Evolutionary conservation across 1,140 invertebrate genomes (phyloP), one percentile per base, ranked within the genome.

Genomic region (Ips typographus): DNA sequence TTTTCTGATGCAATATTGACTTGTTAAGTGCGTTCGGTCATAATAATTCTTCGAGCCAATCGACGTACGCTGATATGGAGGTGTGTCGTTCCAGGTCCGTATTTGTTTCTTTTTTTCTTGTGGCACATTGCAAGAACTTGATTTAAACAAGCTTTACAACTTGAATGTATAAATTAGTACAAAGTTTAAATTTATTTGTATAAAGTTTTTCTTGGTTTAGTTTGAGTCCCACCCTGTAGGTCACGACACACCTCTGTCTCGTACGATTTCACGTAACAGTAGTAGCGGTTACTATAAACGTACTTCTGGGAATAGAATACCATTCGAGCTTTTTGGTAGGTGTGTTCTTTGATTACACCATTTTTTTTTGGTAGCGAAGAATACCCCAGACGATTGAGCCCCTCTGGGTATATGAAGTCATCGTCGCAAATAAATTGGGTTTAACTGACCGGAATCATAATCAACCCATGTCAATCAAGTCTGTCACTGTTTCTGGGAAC

Each of bases 1-100:
- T 4, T 47, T 53, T 57, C 53, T 65, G 64, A 65, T 65, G 55
- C 52, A 65, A 65, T 57, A 57, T 65, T 40, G 5, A 43, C 22
- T 52, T 47, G 41, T 65, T 55, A 42, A 51, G 36, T 65, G 47
- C 6, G 36, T 55, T 51, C 7, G n/a, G n/a, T n/a, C n/a, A 7
- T 4, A 44, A 8, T 62, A 49, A 5, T 38, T 8, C 44, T 49
- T 62, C 38, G n/a, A 43, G 47, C 38, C 2, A 6, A 39, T 22
- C 56, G 59, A 53, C 65, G 56, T 52, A 68, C 56, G n/a, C n/a
- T 49, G 57, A 36, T 40, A n/a, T 38, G 65, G 65, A 68, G 65
- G 65, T 68, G 65, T 68, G 65, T 68, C 65, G 36, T 22, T 4
- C 1, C 65, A 68, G 65, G 57, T 8, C 65, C 65, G 65, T 43